Evolutionary conservation across 2,888 invertebrate species (phyloP), one percentile per base, ranked within the genome.

Genomic region (Drosophila anceps): DNA sequence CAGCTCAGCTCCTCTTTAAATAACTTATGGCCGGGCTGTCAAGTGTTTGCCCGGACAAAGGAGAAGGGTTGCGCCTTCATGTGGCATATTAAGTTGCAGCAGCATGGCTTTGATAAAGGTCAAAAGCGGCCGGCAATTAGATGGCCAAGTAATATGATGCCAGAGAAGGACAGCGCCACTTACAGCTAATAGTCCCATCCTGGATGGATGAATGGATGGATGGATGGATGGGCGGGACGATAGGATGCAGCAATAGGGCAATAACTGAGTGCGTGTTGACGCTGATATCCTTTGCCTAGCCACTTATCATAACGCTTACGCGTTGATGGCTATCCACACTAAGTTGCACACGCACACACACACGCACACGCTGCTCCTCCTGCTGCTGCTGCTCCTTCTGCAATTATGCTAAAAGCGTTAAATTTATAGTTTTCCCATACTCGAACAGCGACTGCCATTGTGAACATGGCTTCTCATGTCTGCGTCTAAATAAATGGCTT

Each of bases 351-450:
- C 84, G 82, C 89, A 88, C 79, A 86, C 35, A 29, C n/a, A 69
- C 81, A 81, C 84, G 82, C 89, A 88, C 79, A 86, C 35, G 24
- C 9, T 87, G 72, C 72, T 66, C 64, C 51, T 4, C 7, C 29
- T n/a, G 3, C n/a, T 10, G 20, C 20, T 43, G 2, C 7, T 80
- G 76, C 73, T 67, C 67, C 73, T 70, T 63, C 73, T 70, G 76
- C 80, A 89, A 87, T 87, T 89, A 89, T 89, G 84, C 73, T 88
- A 84, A 88, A 88, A 84, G 79, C 87, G 84, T 81, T 70, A 79
- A 88, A 84, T 84, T 84, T 84, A 84, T 84, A 86, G 84, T 88
- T 88, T 70, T 69, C 76, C 84, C 73, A 61, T 79, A 72, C 72
- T 60, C 70, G 43, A 41, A 43, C 57, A 33, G 24, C 41, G 41